A percentile compares a stretch with the other conserved stretches of the same genome.
Conservation (phyloP, 2,113 vertebrate genomes). For the Oreochromis spilurus region DNA sequence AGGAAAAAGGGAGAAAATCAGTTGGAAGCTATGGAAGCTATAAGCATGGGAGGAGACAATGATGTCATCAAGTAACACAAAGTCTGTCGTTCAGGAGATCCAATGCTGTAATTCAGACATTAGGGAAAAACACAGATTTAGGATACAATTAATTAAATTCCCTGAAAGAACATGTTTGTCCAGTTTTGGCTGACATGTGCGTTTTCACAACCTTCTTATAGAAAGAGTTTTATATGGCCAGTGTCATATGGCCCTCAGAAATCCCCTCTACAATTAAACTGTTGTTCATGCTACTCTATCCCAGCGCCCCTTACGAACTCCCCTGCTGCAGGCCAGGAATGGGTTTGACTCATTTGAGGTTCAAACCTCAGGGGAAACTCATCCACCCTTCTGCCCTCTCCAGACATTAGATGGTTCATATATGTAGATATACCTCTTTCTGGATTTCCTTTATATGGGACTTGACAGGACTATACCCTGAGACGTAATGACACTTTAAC, state of each 20-base stretch:
- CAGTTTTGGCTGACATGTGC: neutral
- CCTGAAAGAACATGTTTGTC: neutral
- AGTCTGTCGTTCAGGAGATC: neutral
- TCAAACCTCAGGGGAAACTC: constrained; percentile 37
- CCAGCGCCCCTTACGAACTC: neutral
- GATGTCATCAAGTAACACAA: neutral
- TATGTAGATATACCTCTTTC: constrained; percentile 8
- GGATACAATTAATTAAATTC: neutral
- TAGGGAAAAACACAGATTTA: neutral
- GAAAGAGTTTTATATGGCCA: neutral
- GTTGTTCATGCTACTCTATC: neutral
- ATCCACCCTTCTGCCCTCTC: neutral
- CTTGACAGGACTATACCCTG: constrained; percentile 30
- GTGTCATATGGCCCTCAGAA: neutral
- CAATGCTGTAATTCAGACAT: neutral
- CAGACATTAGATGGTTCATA: constrained; percentile 2
- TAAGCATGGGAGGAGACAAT: neutral
- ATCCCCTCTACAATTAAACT: neutral
- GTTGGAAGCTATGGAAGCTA: neutral
- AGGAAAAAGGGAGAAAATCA: neutral
- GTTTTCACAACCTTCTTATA: neutral
- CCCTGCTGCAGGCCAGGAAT: constrained; percentile 31
- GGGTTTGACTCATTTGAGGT: constrained; percentile 16
- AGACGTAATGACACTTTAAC: neutral
- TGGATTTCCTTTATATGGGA: constrained; percentile 19